Percentiles rank a stretch among this genome's conserved stretches.
Conservation (phyloP, 2,888 invertebrate genomes). For the Lapara coniferarum region DNA sequence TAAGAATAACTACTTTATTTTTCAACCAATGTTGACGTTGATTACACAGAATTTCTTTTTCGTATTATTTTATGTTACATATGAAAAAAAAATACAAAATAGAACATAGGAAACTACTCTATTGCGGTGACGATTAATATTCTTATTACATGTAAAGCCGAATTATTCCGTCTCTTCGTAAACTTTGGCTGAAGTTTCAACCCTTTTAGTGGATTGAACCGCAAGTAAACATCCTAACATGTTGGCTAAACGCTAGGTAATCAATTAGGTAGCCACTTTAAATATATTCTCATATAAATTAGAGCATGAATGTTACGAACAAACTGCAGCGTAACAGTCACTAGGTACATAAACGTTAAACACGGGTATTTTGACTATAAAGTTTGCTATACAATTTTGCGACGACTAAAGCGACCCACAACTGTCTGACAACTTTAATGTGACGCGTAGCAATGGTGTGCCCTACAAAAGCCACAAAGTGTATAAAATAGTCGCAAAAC, state of each 20-base stretch:
- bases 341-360: not conserved
- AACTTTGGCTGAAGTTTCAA: conserved; percentile 13
- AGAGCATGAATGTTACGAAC: not conserved
- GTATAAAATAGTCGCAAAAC: conserved; percentile 17
- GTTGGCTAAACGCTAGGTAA: conserved; percentile 11
- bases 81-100: too few relatives aligned
- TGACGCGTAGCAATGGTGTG: conserved; percentile 11
- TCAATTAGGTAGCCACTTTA: conserved; percentile 17
- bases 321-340: not conserved
- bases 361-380: conserved; percentile 5
- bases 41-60: too few relatives aligned
- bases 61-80: too few relatives aligned
- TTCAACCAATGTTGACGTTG: too few relatives aligned
- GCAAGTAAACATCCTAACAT: conserved; percentile 22
- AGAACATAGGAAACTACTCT: too few relatives aligned
- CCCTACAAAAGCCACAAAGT: conserved; percentile 10
- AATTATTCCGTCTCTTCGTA: conserved; percentile 11
- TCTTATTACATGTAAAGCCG: conserved; percentile 22
- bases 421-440: conserved; percentile 19
- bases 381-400: not conserved
- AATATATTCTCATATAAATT: not conserved
- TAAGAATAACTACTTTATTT: too few relatives aligned
- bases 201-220: conserved; percentile 20
- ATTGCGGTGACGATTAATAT: conserved; percentile 1
- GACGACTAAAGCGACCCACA: conserved; percentile 8